These are phyloP conservation scores for Drosophila murphyi DNA, from an alignment of 1,140 invertebrate genomes.

Conservation along the genomic window DNA sequence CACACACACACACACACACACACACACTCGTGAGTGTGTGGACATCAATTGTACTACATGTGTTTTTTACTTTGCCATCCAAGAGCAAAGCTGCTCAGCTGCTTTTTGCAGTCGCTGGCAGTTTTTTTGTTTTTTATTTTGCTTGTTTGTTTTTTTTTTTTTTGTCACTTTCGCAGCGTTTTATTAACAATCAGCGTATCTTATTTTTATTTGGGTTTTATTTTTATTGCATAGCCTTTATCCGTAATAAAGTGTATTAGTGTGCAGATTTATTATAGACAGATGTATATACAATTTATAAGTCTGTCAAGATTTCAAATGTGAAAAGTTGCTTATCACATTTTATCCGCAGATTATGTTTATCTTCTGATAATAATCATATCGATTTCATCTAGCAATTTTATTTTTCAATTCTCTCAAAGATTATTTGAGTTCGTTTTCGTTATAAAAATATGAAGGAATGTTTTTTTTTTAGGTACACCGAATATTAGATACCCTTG, in stretches of 20 bases:
- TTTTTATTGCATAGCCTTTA: background rate
- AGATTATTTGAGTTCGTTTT: no score
- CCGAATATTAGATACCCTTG: no score
- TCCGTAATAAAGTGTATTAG: background rate
- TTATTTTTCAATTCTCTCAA: no score
- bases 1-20: constrained; percentile 16
- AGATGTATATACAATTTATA: no score
- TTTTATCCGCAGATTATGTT: no score
- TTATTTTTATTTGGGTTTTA: background rate
- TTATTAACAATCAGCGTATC: constrained; percentile 42
- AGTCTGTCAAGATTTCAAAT: no score
- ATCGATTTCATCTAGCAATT: no score
- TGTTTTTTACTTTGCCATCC: constrained; percentile 32
- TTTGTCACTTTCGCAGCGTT: constrained; percentile 34
- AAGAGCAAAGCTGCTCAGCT: constrained; percentile 44
- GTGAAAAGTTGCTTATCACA: no score
- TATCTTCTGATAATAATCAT: no score
- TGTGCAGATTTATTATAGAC: background rate
- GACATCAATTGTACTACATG: constrained; percentile 42
- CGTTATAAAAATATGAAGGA: no score
- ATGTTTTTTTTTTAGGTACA: no score
- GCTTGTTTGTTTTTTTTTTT: background rate
- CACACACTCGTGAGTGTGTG: background rate
- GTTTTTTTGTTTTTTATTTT: constrained; percentile 13
- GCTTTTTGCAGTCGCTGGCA: constrained; percentile 43